Conservation (phyloP, 2,888 invertebrate genomes). For the Asteroscopus sphinx region DNA sequence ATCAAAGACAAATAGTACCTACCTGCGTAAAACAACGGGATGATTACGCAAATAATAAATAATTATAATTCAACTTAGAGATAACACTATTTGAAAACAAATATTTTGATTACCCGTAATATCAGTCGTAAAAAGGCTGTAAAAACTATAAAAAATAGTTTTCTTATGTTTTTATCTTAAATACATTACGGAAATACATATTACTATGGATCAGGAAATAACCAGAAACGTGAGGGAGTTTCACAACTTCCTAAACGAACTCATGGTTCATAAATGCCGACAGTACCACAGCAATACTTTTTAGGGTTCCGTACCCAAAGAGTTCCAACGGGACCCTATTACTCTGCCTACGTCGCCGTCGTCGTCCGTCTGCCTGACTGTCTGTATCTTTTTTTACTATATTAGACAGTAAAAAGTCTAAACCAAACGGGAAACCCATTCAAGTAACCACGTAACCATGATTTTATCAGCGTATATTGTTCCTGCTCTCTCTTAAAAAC, state of each 20-base stretch:
- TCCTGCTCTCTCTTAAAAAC: too few species aligned
- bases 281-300: too few species aligned
- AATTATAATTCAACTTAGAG: constrained; percentile 32
- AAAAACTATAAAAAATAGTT: constrained; percentile 10
- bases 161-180: constrained; percentile 2
- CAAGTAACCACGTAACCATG: too few species aligned
- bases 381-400: too few species aligned
- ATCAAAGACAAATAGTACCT: constrained; percentile 51
- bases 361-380: too few species aligned
- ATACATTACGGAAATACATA: background rate
- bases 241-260: background rate
- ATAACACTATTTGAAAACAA: constrained; percentile 29
- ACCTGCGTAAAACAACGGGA: constrained; percentile 37
- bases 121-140: constrained; percentile 17
- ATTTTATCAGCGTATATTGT: too few species aligned
- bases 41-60: constrained; percentile 45
- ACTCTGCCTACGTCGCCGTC: too few species aligned
- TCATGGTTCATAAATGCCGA: too few species aligned
- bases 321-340: too few species aligned
- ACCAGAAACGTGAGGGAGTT: background rate
- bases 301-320: too few species aligned
- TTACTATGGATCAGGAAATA: constrained; percentile 2
- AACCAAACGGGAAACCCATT: too few species aligned
- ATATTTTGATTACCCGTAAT: constrained; percentile 29
- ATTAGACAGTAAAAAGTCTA: too few species aligned